Evolutionary conservation across 2,888 invertebrate genomes (phyloP).

Genomic region (Dorcus parallelipipedus): DNA sequence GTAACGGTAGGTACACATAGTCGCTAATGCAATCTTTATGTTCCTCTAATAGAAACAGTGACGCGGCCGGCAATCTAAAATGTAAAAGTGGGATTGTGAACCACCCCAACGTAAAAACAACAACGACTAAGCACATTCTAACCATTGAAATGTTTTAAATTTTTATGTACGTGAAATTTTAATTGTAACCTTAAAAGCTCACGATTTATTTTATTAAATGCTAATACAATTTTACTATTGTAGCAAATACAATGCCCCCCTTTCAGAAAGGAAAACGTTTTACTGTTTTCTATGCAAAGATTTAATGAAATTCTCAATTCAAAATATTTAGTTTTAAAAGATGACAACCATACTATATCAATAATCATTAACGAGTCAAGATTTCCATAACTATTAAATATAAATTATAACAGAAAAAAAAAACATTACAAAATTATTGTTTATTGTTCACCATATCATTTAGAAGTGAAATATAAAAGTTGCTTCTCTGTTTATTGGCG

Average conservation of each 20-base stretch:
- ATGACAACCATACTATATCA: no score
- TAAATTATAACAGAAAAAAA: no score
- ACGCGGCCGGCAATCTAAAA: slow-evolving; percentile 40
- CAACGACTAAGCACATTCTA: slow-evolving; percentile 19
- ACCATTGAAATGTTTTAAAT: slow-evolving; percentile 16
- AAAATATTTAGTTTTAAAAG: no score
- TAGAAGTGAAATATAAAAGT: no score
- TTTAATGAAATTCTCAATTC: no score
- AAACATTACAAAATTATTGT: no score
- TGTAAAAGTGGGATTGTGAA: slow-evolving; percentile 20
- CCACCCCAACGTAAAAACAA: slow-evolving; percentile 4
- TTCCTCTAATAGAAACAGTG: slow-evolving; percentile 45
- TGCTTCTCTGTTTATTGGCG: no score
- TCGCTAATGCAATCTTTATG: slow-evolving; percentile 47
- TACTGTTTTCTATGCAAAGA: background rate
- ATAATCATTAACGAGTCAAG: no score
- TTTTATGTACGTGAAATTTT: slow-evolving; percentile 26
- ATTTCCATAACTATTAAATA: no score
- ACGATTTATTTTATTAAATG: slow-evolving; percentile 24
- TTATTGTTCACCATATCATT: no score
- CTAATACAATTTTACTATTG: slow-evolving; percentile 26
- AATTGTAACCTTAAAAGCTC: slow-evolving; percentile 24
- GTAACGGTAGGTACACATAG: slow-evolving; percentile 44
- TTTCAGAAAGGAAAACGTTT: slow-evolving; percentile 11
- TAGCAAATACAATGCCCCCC: slow-evolving; percentile 10